phyloP scores from a whole-genome alignment of 2,888 invertebrate species.

The Tubulanus polymorphus region DNA sequence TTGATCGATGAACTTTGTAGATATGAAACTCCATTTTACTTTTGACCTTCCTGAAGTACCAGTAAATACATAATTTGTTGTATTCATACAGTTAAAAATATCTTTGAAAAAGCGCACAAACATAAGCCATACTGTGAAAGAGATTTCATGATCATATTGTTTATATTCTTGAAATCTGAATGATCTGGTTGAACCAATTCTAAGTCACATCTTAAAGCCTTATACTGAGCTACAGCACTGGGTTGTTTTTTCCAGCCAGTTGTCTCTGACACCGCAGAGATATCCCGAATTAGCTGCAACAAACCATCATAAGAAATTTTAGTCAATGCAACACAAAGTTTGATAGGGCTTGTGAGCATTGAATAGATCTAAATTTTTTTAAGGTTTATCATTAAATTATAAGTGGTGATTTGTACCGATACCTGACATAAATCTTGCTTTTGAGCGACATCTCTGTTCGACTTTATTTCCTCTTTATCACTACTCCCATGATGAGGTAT shows the following conservation, averaged over 20 bases:
- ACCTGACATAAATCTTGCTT: conserved; percentile 47
- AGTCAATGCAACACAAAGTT: background rate
- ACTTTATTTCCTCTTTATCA: conserved; percentile 3
- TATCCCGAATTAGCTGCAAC: conserved; percentile 40
- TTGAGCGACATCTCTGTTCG: conserved; percentile 21
- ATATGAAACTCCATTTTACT: conserved; percentile 21
- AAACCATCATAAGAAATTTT: background rate
- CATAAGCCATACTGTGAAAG: conserved; percentile 15
- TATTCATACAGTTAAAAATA: too few relatives aligned
- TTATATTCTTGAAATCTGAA: conserved; percentile 21
- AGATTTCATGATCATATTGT: conserved; percentile 13
- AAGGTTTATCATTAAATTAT: background rate
- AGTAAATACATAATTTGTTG: too few relatives aligned
- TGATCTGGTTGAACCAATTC: conserved; percentile 13
- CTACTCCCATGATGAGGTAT: conserved; percentile 29
- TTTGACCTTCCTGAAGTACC: too few relatives aligned
- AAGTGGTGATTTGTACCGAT: background rate
- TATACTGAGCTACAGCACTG: conserved; percentile 37
- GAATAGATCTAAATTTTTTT: background rate
- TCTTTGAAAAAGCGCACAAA: too few relatives aligned
- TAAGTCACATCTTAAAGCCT: conserved; percentile 40
- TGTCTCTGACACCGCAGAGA: conserved; percentile 46
- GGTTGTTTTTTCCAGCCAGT: conserved; percentile 38
- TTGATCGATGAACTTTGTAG: conserved; percentile 32
- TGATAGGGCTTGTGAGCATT: too few relatives aligned